Evolutionary conservation across 2,888 invertebrate species (phyloP).

Genomic region (Mesorhabditis belari): DNA sequence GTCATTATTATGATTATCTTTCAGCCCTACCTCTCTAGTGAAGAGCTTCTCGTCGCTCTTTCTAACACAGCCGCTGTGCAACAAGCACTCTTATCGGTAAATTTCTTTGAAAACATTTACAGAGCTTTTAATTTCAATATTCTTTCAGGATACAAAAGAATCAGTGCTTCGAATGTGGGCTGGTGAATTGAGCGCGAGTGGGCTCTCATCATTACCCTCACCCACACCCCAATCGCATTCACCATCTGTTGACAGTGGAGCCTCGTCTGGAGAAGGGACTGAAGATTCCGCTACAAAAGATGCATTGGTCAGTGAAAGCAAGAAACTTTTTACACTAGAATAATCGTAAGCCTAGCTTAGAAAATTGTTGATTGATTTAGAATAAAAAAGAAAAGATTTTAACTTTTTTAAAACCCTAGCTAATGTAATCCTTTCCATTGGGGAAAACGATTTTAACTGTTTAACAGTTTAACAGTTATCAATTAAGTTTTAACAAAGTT

Average conservation of each 20-base stretch:
- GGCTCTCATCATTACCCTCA: neutral
- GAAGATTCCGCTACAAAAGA: neutral
- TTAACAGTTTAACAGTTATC: neutral
- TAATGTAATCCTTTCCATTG: neutral
- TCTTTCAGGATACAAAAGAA: neutral
- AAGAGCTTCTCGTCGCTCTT: neutral
- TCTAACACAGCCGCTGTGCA: conserved; percentile 4
- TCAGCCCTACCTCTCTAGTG: neutral
- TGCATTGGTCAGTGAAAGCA: neutral
- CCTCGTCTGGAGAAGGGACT: neutral
- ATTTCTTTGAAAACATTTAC: neutral
- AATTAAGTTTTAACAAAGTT: too few species aligned
- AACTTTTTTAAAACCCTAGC: too few species aligned
- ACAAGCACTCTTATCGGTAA: neutral
- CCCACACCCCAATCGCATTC: conserved; percentile 8
- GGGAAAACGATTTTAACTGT: neutral
- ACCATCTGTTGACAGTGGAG: conserved; percentile 10
- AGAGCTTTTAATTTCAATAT: too few species aligned
- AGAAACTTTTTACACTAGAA: neutral
- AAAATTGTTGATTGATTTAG: too few species aligned
- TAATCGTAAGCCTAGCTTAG: too few species aligned
- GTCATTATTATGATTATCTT: too few species aligned
- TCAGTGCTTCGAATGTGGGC: neutral
- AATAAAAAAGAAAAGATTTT: too few species aligned
- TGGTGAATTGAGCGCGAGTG: neutral